These are phyloP conservation scores for Xylota sylvarum DNA, from an alignment of 2,888 invertebrate genomes.

Conservation along the genomic window DNA sequence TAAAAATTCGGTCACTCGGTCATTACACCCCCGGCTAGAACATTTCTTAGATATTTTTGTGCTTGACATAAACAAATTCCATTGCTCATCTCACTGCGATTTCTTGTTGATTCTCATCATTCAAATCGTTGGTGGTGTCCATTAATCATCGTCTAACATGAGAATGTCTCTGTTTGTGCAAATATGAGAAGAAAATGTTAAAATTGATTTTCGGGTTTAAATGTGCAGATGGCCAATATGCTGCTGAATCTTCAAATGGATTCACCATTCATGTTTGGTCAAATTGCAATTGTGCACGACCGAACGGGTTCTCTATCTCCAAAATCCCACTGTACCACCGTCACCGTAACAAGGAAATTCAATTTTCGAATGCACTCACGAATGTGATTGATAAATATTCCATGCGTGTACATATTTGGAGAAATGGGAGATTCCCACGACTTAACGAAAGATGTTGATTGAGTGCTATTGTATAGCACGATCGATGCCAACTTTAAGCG, in stretches of 20 bases:
- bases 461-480: slow-evolving; percentile 37
- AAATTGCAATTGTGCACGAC: slow-evolving; percentile 29
- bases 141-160: slow-evolving; percentile 45
- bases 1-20: slow-evolving; percentile 19
- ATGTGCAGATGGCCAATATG: neutral
- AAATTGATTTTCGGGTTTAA: slow-evolving; percentile 27
- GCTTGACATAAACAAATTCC: slow-evolving; percentile 2
- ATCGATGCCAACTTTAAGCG: slow-evolving; percentile 38
- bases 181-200: slow-evolving; percentile 19
- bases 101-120: slow-evolving; percentile 19
- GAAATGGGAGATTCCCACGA: slow-evolving; percentile 57
- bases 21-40: slow-evolving; percentile 28
- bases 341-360: slow-evolving; percentile 20
- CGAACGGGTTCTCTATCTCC: slow-evolving; percentile 19
- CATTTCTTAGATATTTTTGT: neutral
- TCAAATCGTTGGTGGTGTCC: slow-evolving; percentile 31
- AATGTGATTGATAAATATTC: slow-evolving; percentile 51
- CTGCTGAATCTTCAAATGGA: slow-evolving; percentile 11
- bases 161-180: slow-evolving; percentile 1
- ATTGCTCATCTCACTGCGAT: slow-evolving; percentile 27
- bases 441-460: slow-evolving; percentile 51
- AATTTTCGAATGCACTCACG: slow-evolving; percentile 55
- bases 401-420: slow-evolving; percentile 40
- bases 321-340: slow-evolving; percentile 5
- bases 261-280: slow-evolving; percentile 19